Percentiles rank a stretch among this genome's conserved stretches.
Conservation (phyloP, 2,888 invertebrate genomes). For the Mechanitis messenoides region DNA sequence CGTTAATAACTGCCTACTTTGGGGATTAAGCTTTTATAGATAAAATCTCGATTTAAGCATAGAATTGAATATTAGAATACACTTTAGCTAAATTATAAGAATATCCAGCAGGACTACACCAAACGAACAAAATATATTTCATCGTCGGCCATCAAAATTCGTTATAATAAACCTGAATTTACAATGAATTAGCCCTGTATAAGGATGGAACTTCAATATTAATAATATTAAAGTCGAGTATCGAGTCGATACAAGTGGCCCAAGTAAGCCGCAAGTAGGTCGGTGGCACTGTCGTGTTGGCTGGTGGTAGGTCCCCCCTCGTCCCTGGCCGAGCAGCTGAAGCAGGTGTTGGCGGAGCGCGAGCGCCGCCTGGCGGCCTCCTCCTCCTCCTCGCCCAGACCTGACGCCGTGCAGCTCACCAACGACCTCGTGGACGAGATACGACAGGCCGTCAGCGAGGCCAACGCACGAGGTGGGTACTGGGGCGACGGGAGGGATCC, state of each 20-base stretch:
- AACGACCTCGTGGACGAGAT: slow-evolving; percentile 92
- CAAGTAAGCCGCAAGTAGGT: not conserved
- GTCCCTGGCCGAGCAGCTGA: slow-evolving; percentile 89
- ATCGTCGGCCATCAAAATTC: too few relatives aligned
- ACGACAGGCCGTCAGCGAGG: slow-evolving; percentile 90
- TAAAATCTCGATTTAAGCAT: too few relatives aligned
- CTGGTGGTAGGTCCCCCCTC: slow-evolving; percentile 79
- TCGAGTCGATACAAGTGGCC: not conserved
- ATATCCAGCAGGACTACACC: not conserved
- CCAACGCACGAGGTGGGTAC: slow-evolving; percentile 85
- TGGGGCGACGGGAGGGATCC: too few relatives aligned
- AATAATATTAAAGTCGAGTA: too few relatives aligned
- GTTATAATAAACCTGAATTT: too few relatives aligned
- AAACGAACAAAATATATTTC: too few relatives aligned
- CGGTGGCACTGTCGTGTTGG: too few relatives aligned
- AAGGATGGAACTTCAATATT: too few relatives aligned
- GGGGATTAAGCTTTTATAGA: not conserved
- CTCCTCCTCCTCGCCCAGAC: slow-evolving; percentile 64
- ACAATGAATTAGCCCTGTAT: too few relatives aligned
- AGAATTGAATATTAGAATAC: too few relatives aligned
- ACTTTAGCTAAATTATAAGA: too few relatives aligned
- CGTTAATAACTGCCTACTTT: not conserved
- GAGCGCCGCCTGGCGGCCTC: slow-evolving; percentile 82
- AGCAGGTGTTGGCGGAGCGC: slow-evolving; percentile 90
- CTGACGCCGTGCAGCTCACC: slow-evolving; percentile 82